Evolutionary conservation across 2,888 invertebrate species (phyloP).

Genomic region (Plemyria rubiginata): DNA sequence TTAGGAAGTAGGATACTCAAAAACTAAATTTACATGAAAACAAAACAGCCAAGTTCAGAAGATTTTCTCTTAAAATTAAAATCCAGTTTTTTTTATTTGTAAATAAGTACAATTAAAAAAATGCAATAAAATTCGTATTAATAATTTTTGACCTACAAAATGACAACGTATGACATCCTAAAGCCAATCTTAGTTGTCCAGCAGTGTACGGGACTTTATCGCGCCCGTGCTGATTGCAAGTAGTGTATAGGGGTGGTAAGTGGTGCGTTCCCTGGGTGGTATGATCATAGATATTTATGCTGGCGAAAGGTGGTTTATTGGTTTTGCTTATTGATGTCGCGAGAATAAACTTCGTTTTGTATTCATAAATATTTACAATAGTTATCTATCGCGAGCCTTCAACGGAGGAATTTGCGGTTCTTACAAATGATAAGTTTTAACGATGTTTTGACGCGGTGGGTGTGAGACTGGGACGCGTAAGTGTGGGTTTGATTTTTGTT

Average conservation of each 20-base stretch:
- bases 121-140: too few species aligned
- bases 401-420: conserved; percentile 8
- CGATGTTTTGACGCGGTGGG: neutral
- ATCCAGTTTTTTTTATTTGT: too few species aligned
- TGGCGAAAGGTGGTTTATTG: conserved; percentile 38
- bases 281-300: conserved; percentile 38
- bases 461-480: neutral
- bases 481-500: neutral
- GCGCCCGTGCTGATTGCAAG: conserved; percentile 30
- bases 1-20: too few species aligned
- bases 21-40: too few species aligned
- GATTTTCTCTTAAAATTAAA: too few species aligned
- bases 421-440: neutral
- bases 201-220: conserved; percentile 49
- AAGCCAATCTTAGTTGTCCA: conserved; percentile 23
- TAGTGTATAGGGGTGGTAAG: conserved; percentile 38
- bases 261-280: conserved; percentile 32
- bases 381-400: conserved; percentile 11
- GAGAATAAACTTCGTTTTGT: conserved; percentile 23
- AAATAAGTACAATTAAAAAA: too few species aligned
- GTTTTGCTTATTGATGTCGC: conserved; percentile 36
- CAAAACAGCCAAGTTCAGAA: too few species aligned
- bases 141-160: neutral
- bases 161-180: neutral
- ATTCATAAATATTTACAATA: conserved; percentile 28